Evolutionary conservation across 2,888 invertebrate genomes (phyloP).

Genomic region (Mesochorus sp.): DNA sequence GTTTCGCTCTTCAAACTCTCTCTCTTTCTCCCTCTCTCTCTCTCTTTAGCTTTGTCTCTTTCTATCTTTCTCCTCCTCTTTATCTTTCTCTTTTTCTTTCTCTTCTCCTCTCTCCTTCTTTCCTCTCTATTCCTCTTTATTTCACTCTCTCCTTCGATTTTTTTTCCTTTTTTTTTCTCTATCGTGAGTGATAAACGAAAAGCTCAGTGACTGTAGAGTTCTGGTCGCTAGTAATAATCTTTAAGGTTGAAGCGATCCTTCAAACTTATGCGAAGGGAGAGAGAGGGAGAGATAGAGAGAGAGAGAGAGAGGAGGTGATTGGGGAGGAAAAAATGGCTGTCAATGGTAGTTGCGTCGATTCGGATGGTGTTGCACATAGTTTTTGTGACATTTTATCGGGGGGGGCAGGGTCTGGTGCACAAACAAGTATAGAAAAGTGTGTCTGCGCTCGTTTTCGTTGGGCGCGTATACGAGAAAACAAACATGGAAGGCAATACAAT

Average conservation of each 20-base stretch:
- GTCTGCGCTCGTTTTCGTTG: neutral
- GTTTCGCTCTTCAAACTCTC: constrained; percentile 41
- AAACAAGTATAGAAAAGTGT: neutral
- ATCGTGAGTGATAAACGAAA: constrained; percentile 65
- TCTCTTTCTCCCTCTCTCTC: no score
- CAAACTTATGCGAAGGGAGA: constrained; percentile 6
- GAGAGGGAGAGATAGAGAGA: constrained; percentile 15
- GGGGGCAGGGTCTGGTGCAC: neutral
- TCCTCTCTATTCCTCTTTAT: no score
- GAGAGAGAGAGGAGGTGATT: constrained; percentile 10
- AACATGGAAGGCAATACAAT: constrained; percentile 68
- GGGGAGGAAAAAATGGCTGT: constrained; percentile 9
- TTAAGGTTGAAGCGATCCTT: constrained; percentile 58
- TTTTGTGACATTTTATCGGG: constrained; percentile 9
- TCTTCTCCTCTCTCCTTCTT: no score
- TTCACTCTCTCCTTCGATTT: no score
- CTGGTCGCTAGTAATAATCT: constrained; percentile 71
- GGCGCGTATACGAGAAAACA: constrained; percentile 66
- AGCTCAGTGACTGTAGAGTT: constrained; percentile 66
- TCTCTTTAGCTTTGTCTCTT: no score
- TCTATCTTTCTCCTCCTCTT: no score
- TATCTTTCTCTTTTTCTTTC: no score
- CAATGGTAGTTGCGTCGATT: constrained; percentile 21
- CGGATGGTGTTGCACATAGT: neutral
- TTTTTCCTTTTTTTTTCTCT: no score